Percentiles rank a stretch among this genome's conserved stretches.
Conservation (phyloP, 2,113 vertebrate species). For the Callaeas wilsoni region DNA sequence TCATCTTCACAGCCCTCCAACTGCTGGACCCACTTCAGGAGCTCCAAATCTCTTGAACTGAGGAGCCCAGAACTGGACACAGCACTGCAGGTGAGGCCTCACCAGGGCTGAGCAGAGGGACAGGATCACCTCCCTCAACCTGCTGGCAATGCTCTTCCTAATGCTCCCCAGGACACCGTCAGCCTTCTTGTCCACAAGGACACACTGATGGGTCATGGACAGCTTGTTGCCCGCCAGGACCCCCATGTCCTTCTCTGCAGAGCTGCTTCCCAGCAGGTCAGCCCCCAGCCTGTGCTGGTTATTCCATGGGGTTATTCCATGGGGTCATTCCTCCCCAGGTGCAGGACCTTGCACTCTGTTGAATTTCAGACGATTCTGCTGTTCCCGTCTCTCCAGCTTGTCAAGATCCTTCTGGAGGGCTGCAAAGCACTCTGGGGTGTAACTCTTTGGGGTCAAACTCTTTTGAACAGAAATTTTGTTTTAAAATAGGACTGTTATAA, state of each 20-base stretch:
- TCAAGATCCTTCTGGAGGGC: not conserved
- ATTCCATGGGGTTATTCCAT: not conserved
- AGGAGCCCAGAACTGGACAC: not conserved
- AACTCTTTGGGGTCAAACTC: not conserved
- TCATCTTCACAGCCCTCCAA: not conserved
- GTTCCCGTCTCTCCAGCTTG: not conserved
- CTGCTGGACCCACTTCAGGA: not conserved
- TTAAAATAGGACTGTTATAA: not conserved
- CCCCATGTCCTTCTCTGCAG: accelerated
- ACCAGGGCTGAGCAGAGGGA: not conserved
- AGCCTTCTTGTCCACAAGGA: not conserved
- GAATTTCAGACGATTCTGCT: not conserved
- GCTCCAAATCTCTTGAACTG: accelerated
- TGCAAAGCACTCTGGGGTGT: not conserved
- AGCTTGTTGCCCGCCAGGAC: not conserved
- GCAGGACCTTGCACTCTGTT: not conserved
- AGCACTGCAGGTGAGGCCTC: accelerated
- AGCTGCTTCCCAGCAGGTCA: not conserved
- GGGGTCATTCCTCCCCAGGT: not conserved
- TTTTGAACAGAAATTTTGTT: not conserved
- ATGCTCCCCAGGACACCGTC: not conserved
- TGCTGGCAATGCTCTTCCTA: not conserved
- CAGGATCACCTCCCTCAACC: not conserved
- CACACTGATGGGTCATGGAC: not conserved
- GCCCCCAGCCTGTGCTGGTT: not conserved